Evolutionary conservation across 2,888 invertebrate genomes (phyloP), one percentile per base, ranked within the genome.

Genomic region (Pseudococcus longispinus): DNA sequence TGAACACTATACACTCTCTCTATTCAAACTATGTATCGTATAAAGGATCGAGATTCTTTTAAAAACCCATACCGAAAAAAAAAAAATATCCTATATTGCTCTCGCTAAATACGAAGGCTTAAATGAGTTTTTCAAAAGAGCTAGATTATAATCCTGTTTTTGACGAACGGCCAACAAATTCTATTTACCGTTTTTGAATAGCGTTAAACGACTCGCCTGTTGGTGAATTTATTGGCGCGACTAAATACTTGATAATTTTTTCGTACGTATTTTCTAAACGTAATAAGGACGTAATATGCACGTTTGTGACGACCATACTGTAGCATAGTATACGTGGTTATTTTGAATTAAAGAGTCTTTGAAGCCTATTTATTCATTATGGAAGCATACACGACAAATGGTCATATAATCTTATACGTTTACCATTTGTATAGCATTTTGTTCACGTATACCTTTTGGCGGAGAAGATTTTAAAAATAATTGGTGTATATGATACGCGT

Each of bases 111-210:
- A 80, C 20, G 77, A 42, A 29, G 37, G 42, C 77, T 80, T 80
- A 80, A 80, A 80, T 42, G 77, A 80, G 77, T 80, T 80, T 42
- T 80, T 80, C 77, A 80, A 80, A 80, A 80, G 77, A 37, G 37
- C 42, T 80, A 80, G 77, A 80, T 80, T 80, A 80, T 80, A 80
- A 80, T 80, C 77, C 83, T 44, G 83, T 32, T 51, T 51, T 60
- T 83, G 83, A 83, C 44, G 83, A 83, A 83, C 83, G 83, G 55
- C 55, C 83, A 60, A 83, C 83, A 83, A 83, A 83, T 83, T 83
- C 83, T 83, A 83, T 83, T 55, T 83, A 83, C 83, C 23, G 20
- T 80, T 80, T 80, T 80, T 42, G 37, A 80, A 80, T 42, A 80
- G 77, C 77, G 9, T 42, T 11, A 80, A 80, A 37, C 37, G 77